phyloP scores from a whole-genome alignment of 2,113 vertebrate genomes.

The Otocyon megalotis region DNA sequence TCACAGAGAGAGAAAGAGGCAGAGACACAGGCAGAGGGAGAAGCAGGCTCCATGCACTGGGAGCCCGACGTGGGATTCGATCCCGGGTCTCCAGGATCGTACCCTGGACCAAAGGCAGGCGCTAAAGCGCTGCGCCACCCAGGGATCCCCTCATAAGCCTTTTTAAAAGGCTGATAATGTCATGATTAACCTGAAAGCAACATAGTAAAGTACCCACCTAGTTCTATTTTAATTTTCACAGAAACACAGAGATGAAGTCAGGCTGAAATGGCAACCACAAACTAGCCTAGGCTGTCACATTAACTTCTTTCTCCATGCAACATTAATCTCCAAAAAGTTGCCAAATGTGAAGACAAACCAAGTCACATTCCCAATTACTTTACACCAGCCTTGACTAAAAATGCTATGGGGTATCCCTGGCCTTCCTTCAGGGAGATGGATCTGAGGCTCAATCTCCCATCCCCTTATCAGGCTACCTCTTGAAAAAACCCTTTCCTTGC shows the following conservation, averaged over 20 bases:
- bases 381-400: not conserved
- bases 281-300: not conserved
- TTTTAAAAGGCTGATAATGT: not conserved
- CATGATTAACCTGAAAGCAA: not conserved
- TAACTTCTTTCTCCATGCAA: not conserved
- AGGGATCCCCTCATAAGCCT: too few relatives aligned
- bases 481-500: not conserved
- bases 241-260: not conserved
- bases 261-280: not conserved
- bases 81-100: too few relatives aligned
- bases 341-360: not conserved
- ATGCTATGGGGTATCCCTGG: not conserved
- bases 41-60: too few relatives aligned
- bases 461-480: not conserved
- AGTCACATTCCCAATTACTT: not conserved
- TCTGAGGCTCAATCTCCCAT: not conserved
- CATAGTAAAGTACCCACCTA: not conserved
- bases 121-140: too few relatives aligned
- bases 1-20: too few relatives aligned
- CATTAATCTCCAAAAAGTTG: not conserved
- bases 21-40: too few relatives aligned
- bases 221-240: not conserved
- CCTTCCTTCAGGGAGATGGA: not conserved
- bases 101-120: too few relatives aligned
- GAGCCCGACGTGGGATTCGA: too few relatives aligned